Evolutionary conservation across 2,797 vertebrate genomes (phyloP), one percentile per base, ranked within the genome.

Genomic region (Poecilia velifera): DNA sequence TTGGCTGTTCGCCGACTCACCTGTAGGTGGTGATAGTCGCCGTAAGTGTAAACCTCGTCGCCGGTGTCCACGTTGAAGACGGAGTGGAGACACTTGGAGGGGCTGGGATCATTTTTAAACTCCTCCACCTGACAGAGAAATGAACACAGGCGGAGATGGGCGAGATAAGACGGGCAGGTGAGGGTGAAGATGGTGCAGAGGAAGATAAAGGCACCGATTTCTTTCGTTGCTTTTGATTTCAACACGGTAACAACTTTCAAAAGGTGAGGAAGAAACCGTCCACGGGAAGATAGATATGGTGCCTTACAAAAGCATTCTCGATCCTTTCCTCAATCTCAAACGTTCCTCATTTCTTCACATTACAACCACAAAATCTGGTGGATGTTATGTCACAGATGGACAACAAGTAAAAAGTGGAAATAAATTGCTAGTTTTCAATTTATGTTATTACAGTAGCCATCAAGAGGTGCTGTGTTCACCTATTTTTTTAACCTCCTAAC

Each of bases 21-120:
- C 98, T 99, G 98, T 84, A 99, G 96, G 92, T 99, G 98, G 80
- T 97, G 96, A 79, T 97, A 99, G 71, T 96, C 95, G 6, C 91
- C 79, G 81, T 95, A 96, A 53, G 96, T 88, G 47, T 96, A 78
- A 39, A 99, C 84, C 90, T 99, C 97, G 72, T 99, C 98, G 3
- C 98, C 98, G 0, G 97, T 99, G 71, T 96, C 91, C 18, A 98
- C 95, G 16, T 92, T 79, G 89, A 99, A 99, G 77, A 98, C 77
- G 0, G 98, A 99, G 93, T 99, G 98, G 74, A 99, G 96, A 88
- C 97, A 99, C 13, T 95, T 98, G 68, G 96, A 96, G 1, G 98
- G 97, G 76, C 96, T 97, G 36, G 98, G 98, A 73, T 99, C 97
- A 89, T 99, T 97, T 89, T 99, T 99, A 86, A 98, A 99, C 87